phyloP scores from a whole-genome alignment of 2,797 vertebrate genomes.

The Anabacerthia variegaticeps region DNA sequence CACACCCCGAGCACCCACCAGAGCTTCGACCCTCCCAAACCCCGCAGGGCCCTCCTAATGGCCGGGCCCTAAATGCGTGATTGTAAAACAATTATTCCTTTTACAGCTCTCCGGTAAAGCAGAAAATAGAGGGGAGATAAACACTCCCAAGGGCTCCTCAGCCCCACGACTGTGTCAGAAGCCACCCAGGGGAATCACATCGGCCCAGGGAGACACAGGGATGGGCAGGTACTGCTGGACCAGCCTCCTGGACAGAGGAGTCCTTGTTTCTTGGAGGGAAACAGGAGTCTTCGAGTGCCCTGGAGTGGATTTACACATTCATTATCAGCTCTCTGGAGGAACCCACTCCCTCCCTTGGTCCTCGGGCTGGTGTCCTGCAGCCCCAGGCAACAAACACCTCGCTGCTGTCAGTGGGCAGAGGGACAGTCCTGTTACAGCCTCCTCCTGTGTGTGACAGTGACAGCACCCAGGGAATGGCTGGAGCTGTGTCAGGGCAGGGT shows the following conservation, averaged over 20 bases:
- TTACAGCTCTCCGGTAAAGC: background rate
- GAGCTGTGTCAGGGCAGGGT: background rate
- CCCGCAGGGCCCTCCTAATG: background rate
- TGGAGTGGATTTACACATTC: background rate
- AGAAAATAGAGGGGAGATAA: background rate
- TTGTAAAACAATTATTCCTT: background rate
- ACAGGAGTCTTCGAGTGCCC: accelerated
- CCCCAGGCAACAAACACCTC: background rate
- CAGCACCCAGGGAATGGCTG: background rate
- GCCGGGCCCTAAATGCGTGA: background rate
- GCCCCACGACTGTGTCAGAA: accelerated
- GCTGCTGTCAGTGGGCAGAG: background rate
- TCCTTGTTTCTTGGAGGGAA: accelerated
- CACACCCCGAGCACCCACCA: background rate
- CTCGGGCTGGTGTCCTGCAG: background rate
- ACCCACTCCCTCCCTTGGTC: background rate
- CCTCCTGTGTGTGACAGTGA: background rate
- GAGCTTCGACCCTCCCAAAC: background rate
- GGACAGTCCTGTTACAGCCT: background rate
- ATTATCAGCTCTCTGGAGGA: background rate
- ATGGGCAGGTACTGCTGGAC: accelerated
- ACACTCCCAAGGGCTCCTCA: background rate
- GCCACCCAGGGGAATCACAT: background rate
- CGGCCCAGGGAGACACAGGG: accelerated
- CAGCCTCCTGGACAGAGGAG: too few species aligned